Percentiles rank a stretch among this genome's conserved stretches.
Conservation (phyloP, 2,888 invertebrate species). For the Pomacea canaliculata region DNA sequence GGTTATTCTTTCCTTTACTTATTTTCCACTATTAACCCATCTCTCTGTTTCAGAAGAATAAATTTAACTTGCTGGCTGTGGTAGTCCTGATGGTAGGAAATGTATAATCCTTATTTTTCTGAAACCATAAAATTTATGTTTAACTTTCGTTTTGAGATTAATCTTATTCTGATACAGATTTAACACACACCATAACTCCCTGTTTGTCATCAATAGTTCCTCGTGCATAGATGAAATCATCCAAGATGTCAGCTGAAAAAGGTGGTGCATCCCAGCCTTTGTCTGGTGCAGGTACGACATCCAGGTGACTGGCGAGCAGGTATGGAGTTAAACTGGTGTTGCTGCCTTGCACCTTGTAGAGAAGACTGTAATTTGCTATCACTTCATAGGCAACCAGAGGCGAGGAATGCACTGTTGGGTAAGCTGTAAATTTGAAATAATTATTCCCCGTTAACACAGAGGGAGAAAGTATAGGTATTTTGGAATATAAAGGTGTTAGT, state of each 20-base stretch:
- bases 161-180: no score
- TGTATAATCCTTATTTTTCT: no score
- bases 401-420: slow-evolving; percentile 53
- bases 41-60: no score
- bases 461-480: neutral
- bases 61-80: no score
- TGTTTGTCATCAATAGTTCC: slow-evolving; percentile 73
- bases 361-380: slow-evolving; percentile 69
- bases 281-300: slow-evolving; percentile 72
- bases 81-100: no score
- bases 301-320: slow-evolving; percentile 72
- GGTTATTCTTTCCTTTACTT: no score
- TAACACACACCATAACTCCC: slow-evolving; percentile 69
- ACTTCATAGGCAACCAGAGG: slow-evolving; percentile 53
- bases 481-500: neutral
- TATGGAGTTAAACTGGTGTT: slow-evolving; percentile 69
- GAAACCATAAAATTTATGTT: no score
- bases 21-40: no score
- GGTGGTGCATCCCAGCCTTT: slow-evolving; percentile 67
- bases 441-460: neutral
- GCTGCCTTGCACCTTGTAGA: slow-evolving; percentile 70
- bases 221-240: slow-evolving; percentile 72
- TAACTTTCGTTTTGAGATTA: no score
- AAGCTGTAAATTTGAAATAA: slow-evolving; percentile 45
- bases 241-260: slow-evolving; percentile 70